A percentile compares a stretch with the other conserved stretches of the same genome.
Evolutionary conservation across 1,140 invertebrate species (phyloP).

Genomic region (Patella vulgata): DNA sequence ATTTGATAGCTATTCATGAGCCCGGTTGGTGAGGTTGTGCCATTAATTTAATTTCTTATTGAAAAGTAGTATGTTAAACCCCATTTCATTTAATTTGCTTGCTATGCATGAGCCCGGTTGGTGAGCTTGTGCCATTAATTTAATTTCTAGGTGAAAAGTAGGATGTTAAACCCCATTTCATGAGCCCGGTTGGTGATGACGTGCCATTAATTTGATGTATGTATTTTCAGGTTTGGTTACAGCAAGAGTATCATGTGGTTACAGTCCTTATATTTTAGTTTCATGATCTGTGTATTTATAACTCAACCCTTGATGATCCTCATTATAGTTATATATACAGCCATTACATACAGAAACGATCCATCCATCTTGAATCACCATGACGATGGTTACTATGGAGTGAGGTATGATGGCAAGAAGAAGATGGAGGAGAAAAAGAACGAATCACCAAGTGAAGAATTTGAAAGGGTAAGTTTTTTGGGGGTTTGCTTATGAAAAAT

Average conservation of each 20-base stretch:
- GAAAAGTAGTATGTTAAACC: no score
- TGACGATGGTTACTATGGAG: conserved; percentile 44
- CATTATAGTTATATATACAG: conserved; percentile 45
- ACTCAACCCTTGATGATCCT: conserved; percentile 61
- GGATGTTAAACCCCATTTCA: no score
- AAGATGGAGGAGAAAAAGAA: conserved; percentile 34
- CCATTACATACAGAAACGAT: conserved; percentile 50
- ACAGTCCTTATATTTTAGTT: conserved; percentile 64
- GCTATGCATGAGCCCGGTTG: no score
- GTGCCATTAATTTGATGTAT: no score
- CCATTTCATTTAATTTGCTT: no score
- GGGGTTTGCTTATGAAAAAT: not conserved
- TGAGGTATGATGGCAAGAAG: conserved; percentile 40
- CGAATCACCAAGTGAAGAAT: conserved; percentile 41
- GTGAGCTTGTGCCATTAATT: no score
- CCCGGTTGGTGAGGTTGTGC: no score
- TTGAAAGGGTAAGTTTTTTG: conserved; percentile 45
- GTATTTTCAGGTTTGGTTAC: conserved; percentile 53
- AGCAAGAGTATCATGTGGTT: conserved; percentile 60
- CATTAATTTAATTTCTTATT: no score
- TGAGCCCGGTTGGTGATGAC: no score
- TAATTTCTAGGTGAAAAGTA: no score
- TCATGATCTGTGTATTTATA: conserved; percentile 62
- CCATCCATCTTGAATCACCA: conserved; percentile 53
- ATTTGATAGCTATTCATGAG: no score